These are phyloP conservation scores for Gadus macrocephalus DNA, from an alignment of 2,113 vertebrate species.

Conservation along the genomic window DNA sequence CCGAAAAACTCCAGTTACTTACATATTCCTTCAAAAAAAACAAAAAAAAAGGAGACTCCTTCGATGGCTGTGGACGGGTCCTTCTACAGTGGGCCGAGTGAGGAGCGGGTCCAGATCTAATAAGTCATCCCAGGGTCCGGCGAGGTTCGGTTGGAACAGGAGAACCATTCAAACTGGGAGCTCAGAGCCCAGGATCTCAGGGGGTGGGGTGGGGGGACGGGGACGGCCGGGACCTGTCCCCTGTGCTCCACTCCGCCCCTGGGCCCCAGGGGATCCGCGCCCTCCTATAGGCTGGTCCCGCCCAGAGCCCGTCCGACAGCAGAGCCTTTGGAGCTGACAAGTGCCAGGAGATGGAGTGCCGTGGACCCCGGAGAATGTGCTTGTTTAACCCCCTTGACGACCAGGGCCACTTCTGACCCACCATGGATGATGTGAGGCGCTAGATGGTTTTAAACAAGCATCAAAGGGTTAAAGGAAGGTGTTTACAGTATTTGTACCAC, in stretches of 20 bases:
- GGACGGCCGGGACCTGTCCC: conserved; percentile 38
- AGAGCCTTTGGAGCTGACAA: neutral
- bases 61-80: conserved; percentile 42
- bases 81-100: conserved; percentile 46
- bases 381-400: too few species aligned
- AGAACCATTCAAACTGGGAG: conserved; percentile 48
- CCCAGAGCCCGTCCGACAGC: neutral
- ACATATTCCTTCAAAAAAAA: conserved; percentile 58
- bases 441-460: too few species aligned
- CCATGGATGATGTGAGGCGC: too few species aligned
- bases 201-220: neutral
- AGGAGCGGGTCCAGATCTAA: conserved; percentile 59
- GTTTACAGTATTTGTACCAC: too few species aligned
- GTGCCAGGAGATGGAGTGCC: conserved; percentile 10
- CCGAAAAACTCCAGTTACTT: conserved; percentile 36
- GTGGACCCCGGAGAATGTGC: neutral
- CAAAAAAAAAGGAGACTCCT: conserved; percentile 3
- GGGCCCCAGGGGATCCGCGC: conserved; percentile 63
- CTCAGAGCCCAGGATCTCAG: conserved; percentile 31
- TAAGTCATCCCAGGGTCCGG: conserved; percentile 53
- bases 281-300: conserved; percentile 49
- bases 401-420: too few species aligned
- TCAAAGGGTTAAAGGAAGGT: too few species aligned
- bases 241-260: conserved; percentile 72
- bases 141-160: conserved; percentile 55